Conservation (phyloP, 92 coral and sea anemone genomes). For the Zoanthus sociatus region DNA sequence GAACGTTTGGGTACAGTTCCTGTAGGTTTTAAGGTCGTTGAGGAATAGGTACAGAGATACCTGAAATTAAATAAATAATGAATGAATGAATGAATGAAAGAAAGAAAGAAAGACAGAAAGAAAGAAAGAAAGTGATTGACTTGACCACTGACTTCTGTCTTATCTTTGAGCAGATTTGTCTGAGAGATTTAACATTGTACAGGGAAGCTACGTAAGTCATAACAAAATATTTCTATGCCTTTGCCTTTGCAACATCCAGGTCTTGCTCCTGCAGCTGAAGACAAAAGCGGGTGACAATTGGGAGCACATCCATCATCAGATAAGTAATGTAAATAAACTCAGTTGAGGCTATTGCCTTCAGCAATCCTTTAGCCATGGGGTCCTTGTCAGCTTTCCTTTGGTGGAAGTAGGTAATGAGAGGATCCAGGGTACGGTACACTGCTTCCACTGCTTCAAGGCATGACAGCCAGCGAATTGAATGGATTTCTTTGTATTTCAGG, state of each 20-base stretch:
- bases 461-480: conserved; percentile 54
- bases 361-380: background rate
- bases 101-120: background rate
- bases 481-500: conserved; percentile 52
- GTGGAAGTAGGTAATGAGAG: conserved; percentile 50
- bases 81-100: too few species aligned
- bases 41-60: conserved; percentile 37
- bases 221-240: background rate
- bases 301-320: background rate
- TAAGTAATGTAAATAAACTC: background rate
- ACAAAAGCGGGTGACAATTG: background rate
- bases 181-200: too few species aligned
- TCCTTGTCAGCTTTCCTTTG: conserved; percentile 51
- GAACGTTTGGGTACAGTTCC: conserved; percentile 42
- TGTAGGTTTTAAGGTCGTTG: conserved; percentile 49
- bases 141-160: too few species aligned
- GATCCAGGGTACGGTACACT: conserved; percentile 9
- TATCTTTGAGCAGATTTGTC: too few species aligned
- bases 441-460: conserved; percentile 56
- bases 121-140: background rate
- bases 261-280: background rate
- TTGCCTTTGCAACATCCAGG: background rate
- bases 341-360: conserved; percentile 32
- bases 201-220: too few species aligned
- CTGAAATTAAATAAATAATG: background rate